Percentiles rank a stretch among this genome's conserved stretches.
Evolutionary conservation across 2,888 invertebrate species (phyloP).

Genomic region (Baccha elongata): DNA sequence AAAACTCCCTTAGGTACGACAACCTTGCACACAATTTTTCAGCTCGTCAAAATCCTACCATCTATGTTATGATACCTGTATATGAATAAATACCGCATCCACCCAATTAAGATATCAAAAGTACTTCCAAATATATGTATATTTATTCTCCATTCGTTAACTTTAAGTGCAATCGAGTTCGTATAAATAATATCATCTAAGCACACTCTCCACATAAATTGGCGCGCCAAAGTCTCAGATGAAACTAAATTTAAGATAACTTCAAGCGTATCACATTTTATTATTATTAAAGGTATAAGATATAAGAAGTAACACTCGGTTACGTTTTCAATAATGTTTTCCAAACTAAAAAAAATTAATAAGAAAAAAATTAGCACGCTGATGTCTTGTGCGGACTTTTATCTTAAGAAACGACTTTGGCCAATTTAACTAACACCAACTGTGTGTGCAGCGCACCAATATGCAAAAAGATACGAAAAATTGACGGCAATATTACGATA

Average conservation of each 20-base stretch:
- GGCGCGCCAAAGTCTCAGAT: conserved; percentile 33
- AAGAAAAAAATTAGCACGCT: conserved; percentile 10
- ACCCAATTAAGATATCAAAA: conserved; percentile 65
- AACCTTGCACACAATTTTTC: too few species aligned
- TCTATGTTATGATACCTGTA: conserved; percentile 23
- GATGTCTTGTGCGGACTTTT: conserved; percentile 46
- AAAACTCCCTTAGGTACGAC: too few species aligned
- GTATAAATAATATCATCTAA: conserved; percentile 7
- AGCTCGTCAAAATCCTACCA: not conserved
- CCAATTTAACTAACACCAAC: conserved; percentile 71
- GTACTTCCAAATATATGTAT: conserved; percentile 20
- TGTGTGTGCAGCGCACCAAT: conserved; percentile 50
- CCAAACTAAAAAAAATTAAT: conserved; percentile 39
- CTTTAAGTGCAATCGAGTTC: conserved; percentile 52
- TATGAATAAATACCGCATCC: conserved; percentile 53
- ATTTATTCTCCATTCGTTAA: conserved; percentile 24
- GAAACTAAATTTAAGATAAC: conserved; percentile 65
- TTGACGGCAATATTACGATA: conserved; percentile 71
- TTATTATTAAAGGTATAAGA: conserved; percentile 43
- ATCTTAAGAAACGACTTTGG: conserved; percentile 71
- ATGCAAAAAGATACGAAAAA: conserved; percentile 70
- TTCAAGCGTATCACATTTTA: conserved; percentile 71
- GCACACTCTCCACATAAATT: not conserved
- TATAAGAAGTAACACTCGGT: conserved; percentile 15
- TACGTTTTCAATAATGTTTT: conserved; percentile 60